Conservation (phyloP, 2,888 invertebrate genomes). For the Chironomus riparius region DNA sequence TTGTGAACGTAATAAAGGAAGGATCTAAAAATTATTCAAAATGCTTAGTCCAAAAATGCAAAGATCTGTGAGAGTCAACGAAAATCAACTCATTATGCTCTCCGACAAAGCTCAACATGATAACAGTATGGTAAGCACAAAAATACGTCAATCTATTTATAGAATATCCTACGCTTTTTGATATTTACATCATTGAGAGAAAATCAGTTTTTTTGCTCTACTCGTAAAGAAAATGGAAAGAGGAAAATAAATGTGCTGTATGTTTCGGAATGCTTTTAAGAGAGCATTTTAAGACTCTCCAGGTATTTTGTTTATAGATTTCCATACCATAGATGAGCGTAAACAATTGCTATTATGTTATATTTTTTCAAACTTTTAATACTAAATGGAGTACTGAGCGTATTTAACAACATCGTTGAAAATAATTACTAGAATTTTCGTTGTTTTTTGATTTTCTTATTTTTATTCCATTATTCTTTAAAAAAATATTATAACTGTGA, state of each 20-base stretch:
- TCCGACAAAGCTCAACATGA: constrained; percentile 81
- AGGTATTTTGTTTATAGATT: no score
- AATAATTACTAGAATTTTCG: no score
- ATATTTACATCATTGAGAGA: neutral
- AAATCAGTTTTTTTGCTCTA: neutral
- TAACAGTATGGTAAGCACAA: constrained; percentile 51
- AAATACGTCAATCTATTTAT: neutral
- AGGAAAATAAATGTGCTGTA: neutral
- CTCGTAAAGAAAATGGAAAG: neutral
- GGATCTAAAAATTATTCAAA: constrained; percentile 1
- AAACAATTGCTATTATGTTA: no score
- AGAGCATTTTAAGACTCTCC: no score
- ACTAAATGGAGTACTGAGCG: no score
- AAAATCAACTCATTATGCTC: constrained; percentile 72
- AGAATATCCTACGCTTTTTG: neutral
- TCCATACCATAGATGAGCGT: no score
- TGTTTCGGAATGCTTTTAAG: neutral
- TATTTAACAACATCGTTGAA: no score
- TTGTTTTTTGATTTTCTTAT: no score
- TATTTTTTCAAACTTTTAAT: no score
- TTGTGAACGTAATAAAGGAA: no score
- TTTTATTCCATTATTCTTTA: no score
- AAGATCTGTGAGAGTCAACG: constrained; percentile 74
- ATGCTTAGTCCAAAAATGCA: constrained; percentile 85
- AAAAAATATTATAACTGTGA: no score